Evolutionary conservation across 2,888 invertebrate species (phyloP), one percentile per base, ranked within the genome.

Genomic region (Agriopis leucophaearia): DNA sequence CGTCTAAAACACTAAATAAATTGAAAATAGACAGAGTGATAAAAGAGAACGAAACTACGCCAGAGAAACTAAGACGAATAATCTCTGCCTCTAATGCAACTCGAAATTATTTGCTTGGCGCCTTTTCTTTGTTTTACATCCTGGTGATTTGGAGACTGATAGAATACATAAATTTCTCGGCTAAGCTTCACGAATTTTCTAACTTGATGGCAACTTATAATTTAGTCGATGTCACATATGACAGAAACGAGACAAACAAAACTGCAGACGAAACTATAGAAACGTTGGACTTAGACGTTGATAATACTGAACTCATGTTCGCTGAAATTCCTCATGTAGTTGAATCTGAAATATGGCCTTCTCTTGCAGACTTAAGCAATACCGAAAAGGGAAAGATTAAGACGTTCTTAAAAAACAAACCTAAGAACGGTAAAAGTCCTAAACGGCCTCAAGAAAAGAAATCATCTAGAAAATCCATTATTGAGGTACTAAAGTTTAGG

Each of bases 181-280:
- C 89, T 3, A 91, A 88, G 74, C 80, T 91, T 35, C 79, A 85
- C 27, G 89, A 91, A 70, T 88, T 91, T 69, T 86, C 86, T 8
- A 79, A 86, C 75, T 77, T 90, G 63, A 89, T 91, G 88, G 83
- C 78, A 66, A 79, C 87, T 66, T 90, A 88, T 73, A 78, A 89
- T 70, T 70, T 90, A 40, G 66, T 91, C 15, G 90, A 91, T 69
- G 76, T 85, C 13, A 76, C 78, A 1, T 73, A 42, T n/a, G 10
- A 58, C 15, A n/a, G 42, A 50, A 42, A 59, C 15, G 16, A 40
- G 27, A 44, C 13, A 42, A 10, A 50, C 8, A 6, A 16, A 13
- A 7, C 12, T 48, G 1, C 13, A 8, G 16, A 10, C 2, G 59
- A 59, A 38, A 10, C 27, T 0, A 57, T 4, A 12, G 36, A 44